Evolutionary conservation across 2,113 vertebrate species (phyloP).

Genomic region (Halichoerus grypus): DNA sequence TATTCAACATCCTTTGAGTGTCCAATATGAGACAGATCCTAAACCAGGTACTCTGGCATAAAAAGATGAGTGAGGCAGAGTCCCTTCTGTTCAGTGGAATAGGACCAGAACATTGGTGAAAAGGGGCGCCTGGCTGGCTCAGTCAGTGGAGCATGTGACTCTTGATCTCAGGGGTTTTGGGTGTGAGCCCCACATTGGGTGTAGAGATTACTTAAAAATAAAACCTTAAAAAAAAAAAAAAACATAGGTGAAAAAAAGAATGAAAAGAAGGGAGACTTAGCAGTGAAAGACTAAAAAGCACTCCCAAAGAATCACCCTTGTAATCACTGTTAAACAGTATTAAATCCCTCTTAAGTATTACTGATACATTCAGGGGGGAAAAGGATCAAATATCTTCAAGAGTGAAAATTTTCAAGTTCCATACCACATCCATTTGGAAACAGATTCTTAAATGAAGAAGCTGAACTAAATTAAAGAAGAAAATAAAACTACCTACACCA

Average conservation of each 20-base stretch:
- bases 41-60: background rate
- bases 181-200: background rate
- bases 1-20: background rate
- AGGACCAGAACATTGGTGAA: background rate
- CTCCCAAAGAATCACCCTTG: background rate
- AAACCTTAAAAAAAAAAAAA: background rate
- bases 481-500: conserved; percentile 3
- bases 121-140: background rate
- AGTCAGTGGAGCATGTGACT: background rate
- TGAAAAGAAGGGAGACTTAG: background rate
- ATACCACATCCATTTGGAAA: background rate
- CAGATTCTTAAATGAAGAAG: conserved; percentile 31
- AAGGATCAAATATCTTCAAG: conserved; percentile 32
- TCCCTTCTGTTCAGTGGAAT: background rate
- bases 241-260: background rate
- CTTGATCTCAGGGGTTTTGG: background rate
- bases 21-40: background rate
- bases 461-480: conserved; percentile 49
- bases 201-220: background rate
- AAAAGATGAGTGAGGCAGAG: background rate
- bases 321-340: conserved; percentile 37
- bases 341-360: background rate
- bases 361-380: background rate
- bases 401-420: background rate
- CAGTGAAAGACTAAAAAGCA: background rate